A percentile compares a stretch with the other conserved stretches of the same genome.
phyloP scores from a whole-genome alignment of 2,797 vertebrate species.

The Lerista edwardsae region DNA sequence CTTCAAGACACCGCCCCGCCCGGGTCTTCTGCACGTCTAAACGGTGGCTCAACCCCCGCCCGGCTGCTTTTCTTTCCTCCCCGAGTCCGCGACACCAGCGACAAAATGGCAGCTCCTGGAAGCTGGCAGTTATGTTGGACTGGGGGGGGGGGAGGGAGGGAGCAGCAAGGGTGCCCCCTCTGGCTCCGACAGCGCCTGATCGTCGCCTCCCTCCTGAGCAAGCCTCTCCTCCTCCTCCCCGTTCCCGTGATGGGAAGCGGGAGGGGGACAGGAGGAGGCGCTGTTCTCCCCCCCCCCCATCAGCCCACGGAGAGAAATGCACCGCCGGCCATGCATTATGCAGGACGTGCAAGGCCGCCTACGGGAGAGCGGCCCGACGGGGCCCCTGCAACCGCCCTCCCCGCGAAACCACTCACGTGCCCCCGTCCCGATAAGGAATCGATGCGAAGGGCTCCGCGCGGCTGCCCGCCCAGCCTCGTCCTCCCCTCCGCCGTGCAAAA shows the following conservation, averaged over 20 bases:
- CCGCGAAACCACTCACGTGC: background rate
- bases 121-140: conserved; percentile 65
- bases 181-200: background rate
- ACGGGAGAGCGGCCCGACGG: background rate
- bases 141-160: background rate
- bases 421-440: background rate
- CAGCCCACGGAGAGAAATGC: background rate
- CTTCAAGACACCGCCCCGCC: background rate
- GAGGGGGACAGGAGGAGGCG: background rate
- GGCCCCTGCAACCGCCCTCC: background rate
- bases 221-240: background rate
- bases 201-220: conserved; percentile 17
- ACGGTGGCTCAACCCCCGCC: background rate
- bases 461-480: conserved; percentile 23
- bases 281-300: background rate
- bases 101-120: conserved; percentile 78
- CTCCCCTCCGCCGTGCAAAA: conserved; percentile 54
- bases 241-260: background rate
- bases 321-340: background rate
- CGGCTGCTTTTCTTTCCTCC: background rate
- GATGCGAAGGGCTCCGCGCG: conserved; percentile 5
- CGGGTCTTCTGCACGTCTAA: background rate
- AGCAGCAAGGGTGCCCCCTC: background rate
- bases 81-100: conserved; percentile 55
- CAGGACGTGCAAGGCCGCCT: background rate